These are phyloP conservation scores for Neosilurus mollespiculum DNA, from an alignment of 2,797 vertebrate genomes.

Conservation along the genomic window DNA sequence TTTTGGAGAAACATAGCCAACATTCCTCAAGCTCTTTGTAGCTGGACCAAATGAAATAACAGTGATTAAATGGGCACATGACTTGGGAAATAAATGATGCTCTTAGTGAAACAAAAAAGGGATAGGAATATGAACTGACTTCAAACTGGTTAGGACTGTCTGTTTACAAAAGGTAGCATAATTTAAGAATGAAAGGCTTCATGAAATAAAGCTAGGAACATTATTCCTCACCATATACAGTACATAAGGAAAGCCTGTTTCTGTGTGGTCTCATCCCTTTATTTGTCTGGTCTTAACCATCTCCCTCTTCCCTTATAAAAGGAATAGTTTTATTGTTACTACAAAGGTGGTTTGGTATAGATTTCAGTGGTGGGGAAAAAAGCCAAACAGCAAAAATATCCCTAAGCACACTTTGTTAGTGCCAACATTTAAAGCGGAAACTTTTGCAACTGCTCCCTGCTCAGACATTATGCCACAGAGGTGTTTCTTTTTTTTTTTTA, in stretches of 20 bases:
- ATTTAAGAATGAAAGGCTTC: conserved; percentile 6
- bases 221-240: not conserved
- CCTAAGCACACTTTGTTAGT: conserved; percentile 28
- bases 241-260: not conserved
- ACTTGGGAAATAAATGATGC: conserved; percentile 5
- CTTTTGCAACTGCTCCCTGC: conserved; percentile 49
- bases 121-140: conserved; percentile 12
- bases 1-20: conserved; percentile 9
- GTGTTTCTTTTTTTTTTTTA: conserved; percentile 11
- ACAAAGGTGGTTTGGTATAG: not conserved
- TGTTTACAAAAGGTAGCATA: not conserved
- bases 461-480: conserved; percentile 37
- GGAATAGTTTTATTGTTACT: not conserved
- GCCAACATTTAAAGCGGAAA: conserved; percentile 47
- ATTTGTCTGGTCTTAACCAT: not conserved
- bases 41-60: conserved; percentile 15
- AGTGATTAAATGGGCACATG: conserved; percentile 38
- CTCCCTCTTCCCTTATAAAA: not conserved
- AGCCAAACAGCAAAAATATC: conserved; percentile 11
- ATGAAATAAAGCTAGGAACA: not conserved
- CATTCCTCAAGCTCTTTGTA: conserved; percentile 18
- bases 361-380: conserved; percentile 6
- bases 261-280: not conserved
- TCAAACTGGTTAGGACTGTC: not conserved
- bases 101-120: conserved; percentile 9